These are phyloP conservation scores for Cheilinus undulatus DNA, from an alignment of 2,113 vertebrate species.

Conservation along the genomic window DNA sequence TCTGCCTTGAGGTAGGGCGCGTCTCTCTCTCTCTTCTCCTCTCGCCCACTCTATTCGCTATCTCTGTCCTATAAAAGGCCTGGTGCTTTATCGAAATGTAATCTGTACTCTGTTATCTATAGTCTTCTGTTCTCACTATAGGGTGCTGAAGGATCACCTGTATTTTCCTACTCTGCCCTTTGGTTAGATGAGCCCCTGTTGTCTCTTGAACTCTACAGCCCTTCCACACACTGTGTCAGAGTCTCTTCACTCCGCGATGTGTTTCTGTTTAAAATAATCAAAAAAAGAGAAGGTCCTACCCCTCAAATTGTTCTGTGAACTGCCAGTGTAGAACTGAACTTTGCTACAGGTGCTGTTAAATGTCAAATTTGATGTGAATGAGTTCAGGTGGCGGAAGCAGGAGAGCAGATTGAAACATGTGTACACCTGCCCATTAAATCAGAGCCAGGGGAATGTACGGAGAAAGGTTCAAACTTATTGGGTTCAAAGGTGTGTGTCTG, in stretches of 20 bases:
- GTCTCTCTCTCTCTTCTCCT: conserved; percentile 48
- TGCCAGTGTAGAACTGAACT: neutral
- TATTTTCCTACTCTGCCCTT: no score
- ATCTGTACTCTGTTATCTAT: conserved; percentile 52
- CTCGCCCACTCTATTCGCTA: conserved; percentile 19
- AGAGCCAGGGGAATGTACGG: conserved; percentile 57
- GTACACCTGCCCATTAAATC: conserved; percentile 73
- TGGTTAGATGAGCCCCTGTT: conserved; percentile 13
- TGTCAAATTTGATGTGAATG: conserved; percentile 46
- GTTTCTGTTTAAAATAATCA: conserved; percentile 21
- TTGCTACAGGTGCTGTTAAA: conserved; percentile 42
- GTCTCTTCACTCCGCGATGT: conserved; percentile 5
- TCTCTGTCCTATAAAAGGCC: conserved; percentile 29
- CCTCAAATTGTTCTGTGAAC: conserved; percentile 1
- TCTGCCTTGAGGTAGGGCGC: conserved; percentile 77
- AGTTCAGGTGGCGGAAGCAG: conserved; percentile 49
- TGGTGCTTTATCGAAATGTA: conserved; percentile 52
- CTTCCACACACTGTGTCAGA: conserved; percentile 8
- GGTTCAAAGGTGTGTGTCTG: conserved; percentile 52
- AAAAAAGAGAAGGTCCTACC: conserved; percentile 5
- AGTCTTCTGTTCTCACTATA: conserved; percentile 48
- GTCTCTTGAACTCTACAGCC: conserved; percentile 23
- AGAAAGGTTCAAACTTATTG: conserved; percentile 40
- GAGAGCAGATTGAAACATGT: conserved; percentile 62
- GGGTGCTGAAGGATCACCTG: no score